A percentile compares a stretch with the other conserved stretches of the same genome.
phyloP scores from a whole-genome alignment of 2,888 invertebrate genomes.

The Cephus pulcher region DNA sequence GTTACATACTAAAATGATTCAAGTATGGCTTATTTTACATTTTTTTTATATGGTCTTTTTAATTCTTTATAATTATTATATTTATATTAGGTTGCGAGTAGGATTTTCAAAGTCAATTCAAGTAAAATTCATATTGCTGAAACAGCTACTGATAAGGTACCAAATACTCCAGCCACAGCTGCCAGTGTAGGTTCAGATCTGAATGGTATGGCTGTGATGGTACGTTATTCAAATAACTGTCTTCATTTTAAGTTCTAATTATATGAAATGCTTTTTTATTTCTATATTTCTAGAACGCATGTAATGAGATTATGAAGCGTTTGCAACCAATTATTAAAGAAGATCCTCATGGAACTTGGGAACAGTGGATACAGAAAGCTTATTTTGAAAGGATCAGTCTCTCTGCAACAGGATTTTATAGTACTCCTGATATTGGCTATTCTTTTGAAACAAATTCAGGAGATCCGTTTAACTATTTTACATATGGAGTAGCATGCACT shows the following conservation, averaged over 20 bases:
- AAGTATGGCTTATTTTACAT: constrained; percentile 65
- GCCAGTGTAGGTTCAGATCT: constrained; percentile 90
- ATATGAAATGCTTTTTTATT: not conserved
- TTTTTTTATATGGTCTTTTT: not conserved
- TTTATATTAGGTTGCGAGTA: constrained; percentile 75
- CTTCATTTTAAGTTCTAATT: not conserved
- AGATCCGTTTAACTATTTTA: constrained; percentile 84
- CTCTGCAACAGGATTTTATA: constrained; percentile 86
- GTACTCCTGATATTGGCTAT: constrained; percentile 80
- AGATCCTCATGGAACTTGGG: constrained; percentile 85
- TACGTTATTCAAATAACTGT: constrained; percentile 48
- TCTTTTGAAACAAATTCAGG: constrained; percentile 79
- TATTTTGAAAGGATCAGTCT: constrained; percentile 82
- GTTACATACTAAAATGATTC: constrained; percentile 94
- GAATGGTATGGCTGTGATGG: constrained; percentile 90
- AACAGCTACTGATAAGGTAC: constrained; percentile 90
- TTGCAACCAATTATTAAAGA: constrained; percentile 80
- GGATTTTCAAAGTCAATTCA: constrained; percentile 76
- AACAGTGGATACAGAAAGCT: constrained; percentile 83
- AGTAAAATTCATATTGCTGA: constrained; percentile 85
- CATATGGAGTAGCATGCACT: constrained; percentile 86
- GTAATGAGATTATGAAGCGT: constrained; percentile 78
- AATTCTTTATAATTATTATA: constrained; percentile 3
- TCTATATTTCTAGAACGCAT: constrained; percentile 74
- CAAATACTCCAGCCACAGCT: constrained; percentile 91